phyloP scores from a whole-genome alignment of 2,113 vertebrate genomes.

The Pagrus major region DNA sequence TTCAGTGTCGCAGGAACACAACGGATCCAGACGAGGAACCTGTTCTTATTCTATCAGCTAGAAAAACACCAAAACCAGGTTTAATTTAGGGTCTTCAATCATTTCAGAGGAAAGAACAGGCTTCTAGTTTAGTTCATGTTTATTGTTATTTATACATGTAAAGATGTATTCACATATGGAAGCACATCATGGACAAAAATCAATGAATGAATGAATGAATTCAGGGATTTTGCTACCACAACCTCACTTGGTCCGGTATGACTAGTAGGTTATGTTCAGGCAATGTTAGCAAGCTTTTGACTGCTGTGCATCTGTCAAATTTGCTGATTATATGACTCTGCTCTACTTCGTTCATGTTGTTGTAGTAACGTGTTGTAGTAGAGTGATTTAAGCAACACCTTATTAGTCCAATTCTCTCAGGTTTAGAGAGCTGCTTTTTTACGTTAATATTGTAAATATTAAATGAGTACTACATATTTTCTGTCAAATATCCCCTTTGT shows the following conservation, averaged over 20 bases:
- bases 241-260: no score
- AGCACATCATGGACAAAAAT: background rate
- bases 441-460: no score
- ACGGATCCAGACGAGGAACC: slow-evolving; percentile 12
- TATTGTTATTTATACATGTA: slow-evolving; percentile 6
- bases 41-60: slow-evolving; percentile 48
- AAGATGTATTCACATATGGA: background rate
- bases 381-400: background rate
- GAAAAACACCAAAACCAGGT: slow-evolving; percentile 31
- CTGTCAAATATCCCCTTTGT: background rate
- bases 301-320: no score
- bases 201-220: background rate
- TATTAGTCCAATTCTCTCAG: background rate
- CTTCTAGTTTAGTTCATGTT: slow-evolving; percentile 3
- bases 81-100: slow-evolving; percentile 46
- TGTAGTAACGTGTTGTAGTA: no score
- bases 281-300: no score
- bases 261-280: no score
- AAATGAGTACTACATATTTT: background rate
- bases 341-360: no score
- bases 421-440: background rate
- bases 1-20: slow-evolving; percentile 14
- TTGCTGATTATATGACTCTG: no score
- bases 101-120: slow-evolving; percentile 1
- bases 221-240: no score